These are phyloP conservation scores for Perca schrenkii DNA, from an alignment of 2,113 vertebrate genomes.

Conservation along the genomic window DNA sequence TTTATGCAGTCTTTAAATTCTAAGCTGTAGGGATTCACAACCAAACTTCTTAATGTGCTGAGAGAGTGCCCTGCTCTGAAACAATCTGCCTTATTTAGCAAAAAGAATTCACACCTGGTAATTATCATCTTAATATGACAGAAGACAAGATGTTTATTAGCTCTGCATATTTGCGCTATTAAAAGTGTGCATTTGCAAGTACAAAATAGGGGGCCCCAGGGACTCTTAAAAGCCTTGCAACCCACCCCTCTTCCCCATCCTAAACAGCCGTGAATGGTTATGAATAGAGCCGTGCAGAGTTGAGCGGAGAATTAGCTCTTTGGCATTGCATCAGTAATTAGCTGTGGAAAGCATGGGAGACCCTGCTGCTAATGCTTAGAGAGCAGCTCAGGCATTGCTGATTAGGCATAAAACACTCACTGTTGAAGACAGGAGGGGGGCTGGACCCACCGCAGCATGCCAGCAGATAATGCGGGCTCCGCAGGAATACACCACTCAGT, in stretches of 20 bases:
- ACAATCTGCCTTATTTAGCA: conserved; percentile 19
- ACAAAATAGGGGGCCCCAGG: conserved; percentile 74
- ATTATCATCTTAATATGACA: conserved; percentile 77
- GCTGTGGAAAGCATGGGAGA: conserved; percentile 92
- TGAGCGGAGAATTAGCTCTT: conserved; percentile 92
- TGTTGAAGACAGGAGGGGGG: conserved; percentile 91
- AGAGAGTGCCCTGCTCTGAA: conserved; percentile 9
- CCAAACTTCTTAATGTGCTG: conserved; percentile 22
- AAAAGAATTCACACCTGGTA: conserved; percentile 49
- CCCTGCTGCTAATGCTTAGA: conserved; percentile 92
- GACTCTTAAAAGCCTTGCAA: conserved; percentile 75
- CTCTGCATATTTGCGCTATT: conserved; percentile 72
- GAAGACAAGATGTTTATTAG: conserved; percentile 76
- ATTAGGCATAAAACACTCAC: conserved; percentile 98
- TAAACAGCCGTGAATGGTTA: conserved; percentile 82
- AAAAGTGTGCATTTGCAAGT: conserved; percentile 74
- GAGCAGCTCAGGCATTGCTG: conserved; percentile 93
- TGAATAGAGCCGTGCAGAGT: conserved; percentile 92
- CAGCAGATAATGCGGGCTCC: conserved; percentile 86
- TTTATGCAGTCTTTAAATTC: not conserved
- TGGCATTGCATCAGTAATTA: conserved; percentile 95
- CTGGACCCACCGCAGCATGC: conserved; percentile 94
- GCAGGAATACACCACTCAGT: conserved; percentile 89
- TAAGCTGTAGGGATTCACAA: conserved; percentile 7
- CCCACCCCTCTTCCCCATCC: conserved; percentile 71